Base-by-base conservation (phyloP, 2,888 invertebrate species). In the Trichogramma dendrolimi region DNA sequence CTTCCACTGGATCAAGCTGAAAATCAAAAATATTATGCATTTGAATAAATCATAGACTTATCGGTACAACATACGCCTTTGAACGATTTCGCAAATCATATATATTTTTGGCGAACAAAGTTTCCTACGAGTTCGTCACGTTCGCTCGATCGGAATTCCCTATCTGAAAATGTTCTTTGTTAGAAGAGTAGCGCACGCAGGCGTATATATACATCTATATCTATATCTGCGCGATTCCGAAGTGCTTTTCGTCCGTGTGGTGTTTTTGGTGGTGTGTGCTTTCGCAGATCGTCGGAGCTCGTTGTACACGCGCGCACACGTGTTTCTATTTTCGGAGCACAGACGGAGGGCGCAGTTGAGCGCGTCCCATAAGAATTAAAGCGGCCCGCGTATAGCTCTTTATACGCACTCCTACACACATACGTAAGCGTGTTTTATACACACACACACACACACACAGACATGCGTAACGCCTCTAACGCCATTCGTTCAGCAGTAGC, bases 311-410 rank as follows among this genome's bases (percentile, higher is more conserved):
- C 14, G 44, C 49, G 55, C 59, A 54, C 61, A 64, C 62, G 61
- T 64, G 64, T 64, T 64, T 64, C 64, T 64, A 64, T 64, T 64
- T 62, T 64, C 60, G 57, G 55, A 62, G 57, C 58, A 27, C 27
- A 54, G 60, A 60, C 51, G 54, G 56, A 58, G 55, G 61, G 64
- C 48, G 55, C 47, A n/a, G 14, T 42, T 38, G 47, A 5, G 40
- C 8, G 11, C 14, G 40, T 14, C 40, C 11, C 11, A 48, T 14
- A 48, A 48, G 48, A 48, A 7, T 14, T 48, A 47, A n/a, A 47
- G 10, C 10, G 10, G 11, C 47, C 47, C 47, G 10, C 47, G n/a
- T 8, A 10, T n/a, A 10, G 47, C 11, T 47, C 11, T 11, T 11
- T 48, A 48, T 11, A 7, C 48, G 11, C 11, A 14, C 14, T 11